Percentiles rank a stretch among this genome's conserved stretches.
These are phyloP conservation scores for Tenthredo mesomela DNA, from an alignment of 2,888 invertebrate genomes.

Conservation along the genomic window DNA sequence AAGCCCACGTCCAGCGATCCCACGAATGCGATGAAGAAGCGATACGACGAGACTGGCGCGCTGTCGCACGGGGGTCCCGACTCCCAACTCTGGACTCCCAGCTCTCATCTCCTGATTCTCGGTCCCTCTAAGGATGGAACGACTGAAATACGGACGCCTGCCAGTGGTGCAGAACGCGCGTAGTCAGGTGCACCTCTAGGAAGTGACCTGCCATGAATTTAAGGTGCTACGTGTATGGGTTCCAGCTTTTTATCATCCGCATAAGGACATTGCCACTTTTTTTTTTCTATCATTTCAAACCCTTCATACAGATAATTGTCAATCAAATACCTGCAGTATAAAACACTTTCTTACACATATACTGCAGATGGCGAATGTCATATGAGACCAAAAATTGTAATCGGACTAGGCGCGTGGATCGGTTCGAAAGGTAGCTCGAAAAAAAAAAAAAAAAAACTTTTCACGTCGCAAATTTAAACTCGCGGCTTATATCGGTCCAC, in stretches of 20 bases:
- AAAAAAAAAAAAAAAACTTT: no score
- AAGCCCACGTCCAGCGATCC: constrained; percentile 68
- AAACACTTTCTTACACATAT: background rate
- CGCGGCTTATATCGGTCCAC: background rate
- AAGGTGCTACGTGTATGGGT: background rate
- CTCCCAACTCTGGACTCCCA: constrained; percentile 10
- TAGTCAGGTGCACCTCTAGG: constrained; percentile 30
- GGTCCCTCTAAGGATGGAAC: constrained; percentile 13
- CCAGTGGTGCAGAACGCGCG: background rate
- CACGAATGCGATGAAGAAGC: constrained; percentile 74
- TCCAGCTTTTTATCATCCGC: background rate
- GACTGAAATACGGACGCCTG: constrained; percentile 9
- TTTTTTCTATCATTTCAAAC: background rate
- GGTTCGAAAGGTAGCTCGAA: background rate
- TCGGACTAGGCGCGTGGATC: background rate
- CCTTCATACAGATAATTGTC: background rate
- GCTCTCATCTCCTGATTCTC: background rate
- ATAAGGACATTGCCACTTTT: background rate
- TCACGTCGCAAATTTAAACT: background rate
- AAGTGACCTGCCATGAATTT: constrained; percentile 35
- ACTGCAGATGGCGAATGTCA: background rate
- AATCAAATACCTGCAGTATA: background rate
- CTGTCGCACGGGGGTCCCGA: constrained; percentile 68
- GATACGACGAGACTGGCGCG: constrained; percentile 70
- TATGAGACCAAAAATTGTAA: background rate